Conservation (phyloP, 2,888 invertebrate species). For the Vannuccia rotundouncinata region DNA sequence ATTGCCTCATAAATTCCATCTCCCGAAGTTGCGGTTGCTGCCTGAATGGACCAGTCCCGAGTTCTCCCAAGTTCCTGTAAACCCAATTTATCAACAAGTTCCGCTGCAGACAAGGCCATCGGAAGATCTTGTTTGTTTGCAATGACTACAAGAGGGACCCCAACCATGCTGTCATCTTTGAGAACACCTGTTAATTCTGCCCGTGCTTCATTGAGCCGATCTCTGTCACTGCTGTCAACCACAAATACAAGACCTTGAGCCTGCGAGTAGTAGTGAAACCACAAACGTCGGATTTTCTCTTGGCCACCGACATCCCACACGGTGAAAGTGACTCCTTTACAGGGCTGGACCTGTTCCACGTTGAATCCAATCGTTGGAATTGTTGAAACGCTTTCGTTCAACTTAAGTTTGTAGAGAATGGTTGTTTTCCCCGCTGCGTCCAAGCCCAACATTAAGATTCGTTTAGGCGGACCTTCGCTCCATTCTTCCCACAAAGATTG, state of each 20-base stretch:
- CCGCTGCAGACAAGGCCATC: not conserved
- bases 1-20: slow-evolving; percentile 98
- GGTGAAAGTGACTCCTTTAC: slow-evolving; percentile 93
- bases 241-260: slow-evolving; percentile 84
- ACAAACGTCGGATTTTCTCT: slow-evolving; percentile 91
- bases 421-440: slow-evolving; percentile 99
- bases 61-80: not conserved
- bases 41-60: slow-evolving; percentile 45
- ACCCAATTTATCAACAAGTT: not conserved
- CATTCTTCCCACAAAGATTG: not conserved
- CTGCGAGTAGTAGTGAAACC: slow-evolving; percentile 96
- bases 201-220: slow-evolving; percentile 94
- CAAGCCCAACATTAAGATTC: slow-evolving; percentile 97
- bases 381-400: slow-evolving; percentile 99
- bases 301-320: slow-evolving; percentile 97
- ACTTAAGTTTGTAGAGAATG: slow-evolving; percentile 98
- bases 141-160: slow-evolving; percentile 95
- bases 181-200: slow-evolving; percentile 98
- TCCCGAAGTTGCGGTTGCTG: slow-evolving; percentile 87
- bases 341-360: slow-evolving; percentile 80
- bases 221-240: slow-evolving; percentile 98
- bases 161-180: slow-evolving; percentile 95
- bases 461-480: slow-evolving; percentile 1
- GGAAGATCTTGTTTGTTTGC: slow-evolving; percentile 72
- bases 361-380: slow-evolving; percentile 97